Percentiles rank a stretch among this genome's conserved stretches.
These are phyloP conservation scores for Pecten maximus DNA, from an alignment of 2,888 invertebrate genomes.

Conservation along the genomic window DNA sequence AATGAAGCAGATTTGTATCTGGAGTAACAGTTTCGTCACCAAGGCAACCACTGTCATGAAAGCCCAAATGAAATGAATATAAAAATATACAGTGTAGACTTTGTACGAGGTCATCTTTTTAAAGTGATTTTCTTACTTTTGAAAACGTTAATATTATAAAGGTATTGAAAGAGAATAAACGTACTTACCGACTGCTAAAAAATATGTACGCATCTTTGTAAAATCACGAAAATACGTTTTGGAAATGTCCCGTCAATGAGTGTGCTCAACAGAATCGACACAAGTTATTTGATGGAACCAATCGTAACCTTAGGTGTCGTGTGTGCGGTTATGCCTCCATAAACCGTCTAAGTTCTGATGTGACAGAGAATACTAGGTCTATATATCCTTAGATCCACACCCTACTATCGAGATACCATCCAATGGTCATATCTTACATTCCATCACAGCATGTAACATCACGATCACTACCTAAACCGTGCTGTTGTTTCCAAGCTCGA, in stretches of 20 bases:
- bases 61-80: not conserved
- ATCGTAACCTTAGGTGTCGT: not conserved
- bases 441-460: not conserved
- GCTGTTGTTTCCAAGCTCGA: not conserved
- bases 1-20: no score
- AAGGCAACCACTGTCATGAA: not conserved
- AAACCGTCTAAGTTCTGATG: not conserved
- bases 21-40: not conserved
- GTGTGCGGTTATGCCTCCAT: not conserved
- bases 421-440: not conserved
- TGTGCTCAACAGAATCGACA: not conserved
- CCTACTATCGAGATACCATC: not conserved
- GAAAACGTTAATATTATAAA: no score
- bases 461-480: not conserved
- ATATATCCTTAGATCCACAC: constrained; percentile 2
- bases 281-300: not conserved
- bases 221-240: not conserved
- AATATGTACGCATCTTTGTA: not conserved
- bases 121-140: no score
- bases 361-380: not conserved
- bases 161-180: not conserved
- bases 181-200: not conserved
- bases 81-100: not conserved
- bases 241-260: not conserved
- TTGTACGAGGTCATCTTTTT: not conserved